These are phyloP conservation scores for Pachyramphus minor DNA, from an alignment of 2,113 vertebrate species.

Conservation along the genomic window DNA sequence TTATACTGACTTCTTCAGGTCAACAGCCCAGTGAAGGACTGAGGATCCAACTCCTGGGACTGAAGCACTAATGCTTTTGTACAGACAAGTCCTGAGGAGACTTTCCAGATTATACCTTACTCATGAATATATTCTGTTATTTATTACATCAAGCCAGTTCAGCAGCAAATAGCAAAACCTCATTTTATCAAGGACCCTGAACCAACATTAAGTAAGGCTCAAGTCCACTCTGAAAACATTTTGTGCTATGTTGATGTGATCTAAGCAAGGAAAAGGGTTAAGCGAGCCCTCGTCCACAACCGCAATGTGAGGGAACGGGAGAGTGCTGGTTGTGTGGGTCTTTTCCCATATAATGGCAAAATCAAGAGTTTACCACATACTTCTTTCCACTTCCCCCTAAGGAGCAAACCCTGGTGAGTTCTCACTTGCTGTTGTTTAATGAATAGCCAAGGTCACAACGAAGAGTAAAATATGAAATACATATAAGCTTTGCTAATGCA, in stretches of 20 bases:
- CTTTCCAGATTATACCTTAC: neutral
- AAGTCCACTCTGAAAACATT: neutral
- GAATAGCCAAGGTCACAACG: neutral
- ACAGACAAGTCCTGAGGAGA: neutral
- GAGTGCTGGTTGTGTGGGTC: neutral
- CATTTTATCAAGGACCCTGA: neutral
- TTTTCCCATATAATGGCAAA: neutral
- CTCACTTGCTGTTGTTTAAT: conserved; percentile 11
- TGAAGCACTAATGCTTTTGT: neutral
- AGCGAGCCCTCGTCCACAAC: neutral
- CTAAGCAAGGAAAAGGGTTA: neutral
- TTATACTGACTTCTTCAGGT: neutral
- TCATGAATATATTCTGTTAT: neutral
- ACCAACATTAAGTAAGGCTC: neutral
- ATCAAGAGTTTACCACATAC: neutral
- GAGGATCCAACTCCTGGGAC: neutral
- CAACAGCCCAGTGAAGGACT: neutral
- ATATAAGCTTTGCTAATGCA: conserved; percentile 22
- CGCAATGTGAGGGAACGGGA: rapidly evolving
- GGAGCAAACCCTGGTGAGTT: neutral
- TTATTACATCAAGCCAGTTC: neutral
- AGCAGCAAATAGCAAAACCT: neutral
- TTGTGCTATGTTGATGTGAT: neutral
- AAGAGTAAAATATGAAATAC: conserved; percentile 53
- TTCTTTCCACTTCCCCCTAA: neutral